Evolutionary conservation across 2,888 invertebrate species (phyloP).

Genomic region (Dexiosoma caninum): DNA sequence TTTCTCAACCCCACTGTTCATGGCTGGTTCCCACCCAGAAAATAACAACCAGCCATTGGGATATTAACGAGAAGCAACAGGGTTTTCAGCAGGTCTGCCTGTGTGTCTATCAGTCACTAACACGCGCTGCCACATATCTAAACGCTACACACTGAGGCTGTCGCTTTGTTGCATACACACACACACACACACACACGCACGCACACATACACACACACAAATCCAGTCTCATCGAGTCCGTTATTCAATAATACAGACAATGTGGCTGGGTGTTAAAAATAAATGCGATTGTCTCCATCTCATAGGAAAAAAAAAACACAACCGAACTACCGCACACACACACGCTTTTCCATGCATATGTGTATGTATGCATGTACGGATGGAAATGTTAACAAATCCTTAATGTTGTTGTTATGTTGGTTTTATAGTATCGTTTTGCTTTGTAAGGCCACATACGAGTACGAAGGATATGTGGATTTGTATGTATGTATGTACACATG

Average conservation of each 20-base stretch:
- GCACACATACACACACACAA: not conserved
- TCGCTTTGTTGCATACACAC: not conserved
- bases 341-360: not conserved
- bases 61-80: constrained; percentile 53
- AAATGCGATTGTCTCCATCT: constrained; percentile 40
- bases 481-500: not conserved
- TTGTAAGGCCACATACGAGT: not conserved
- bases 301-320: not conserved
- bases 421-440: not conserved
- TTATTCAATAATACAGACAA: constrained; percentile 47
- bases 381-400: not conserved
- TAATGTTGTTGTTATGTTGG: constrained; percentile 30
- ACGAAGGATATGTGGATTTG: not conserved
- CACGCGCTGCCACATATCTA: not conserved
- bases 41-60: not conserved
- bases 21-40: not conserved
- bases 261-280: constrained; percentile 57
- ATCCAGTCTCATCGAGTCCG: not conserved
- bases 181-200: too few species aligned
- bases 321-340: not conserved
- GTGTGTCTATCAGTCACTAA: not conserved
- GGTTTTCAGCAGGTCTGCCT: constrained; percentile 33
- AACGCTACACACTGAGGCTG: not conserved
- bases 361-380: not conserved
- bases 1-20: not conserved